Evolutionary conservation across 35 echinoderm and acorn worm species (phyloP).

Genomic region (Apostichopus parvimensis): DNA sequence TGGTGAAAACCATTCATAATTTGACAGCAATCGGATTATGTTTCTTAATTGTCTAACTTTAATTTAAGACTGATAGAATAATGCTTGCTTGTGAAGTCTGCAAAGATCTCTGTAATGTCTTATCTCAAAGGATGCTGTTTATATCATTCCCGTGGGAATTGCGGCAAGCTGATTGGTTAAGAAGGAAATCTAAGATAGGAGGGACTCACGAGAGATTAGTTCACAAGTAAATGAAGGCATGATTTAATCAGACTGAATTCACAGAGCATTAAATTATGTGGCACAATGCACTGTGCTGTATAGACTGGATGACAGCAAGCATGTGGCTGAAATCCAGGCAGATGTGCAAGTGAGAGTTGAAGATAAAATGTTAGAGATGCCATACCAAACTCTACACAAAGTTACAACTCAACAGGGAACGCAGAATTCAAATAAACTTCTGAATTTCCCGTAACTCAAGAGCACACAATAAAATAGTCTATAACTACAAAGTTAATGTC

Average conservation of each 20-base stretch:
- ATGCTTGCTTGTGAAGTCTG: neutral
- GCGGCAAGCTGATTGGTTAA: neutral
- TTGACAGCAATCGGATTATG: too few relatives aligned
- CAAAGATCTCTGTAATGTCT: neutral
- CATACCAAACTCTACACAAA: too few relatives aligned
- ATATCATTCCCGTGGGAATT: neutral
- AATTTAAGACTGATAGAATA: neutral
- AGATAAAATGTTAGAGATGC: too few relatives aligned
- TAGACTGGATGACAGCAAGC: neutral
- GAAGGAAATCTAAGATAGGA: neutral
- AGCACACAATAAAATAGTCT: too few relatives aligned
- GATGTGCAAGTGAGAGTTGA: too few relatives aligned
- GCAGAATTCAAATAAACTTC: too few relatives aligned
- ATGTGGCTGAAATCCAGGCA: too few relatives aligned
- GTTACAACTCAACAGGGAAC: too few relatives aligned
- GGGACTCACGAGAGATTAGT: neutral
- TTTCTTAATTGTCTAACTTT: too few relatives aligned
- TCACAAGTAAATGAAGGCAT: constrained; percentile 8
- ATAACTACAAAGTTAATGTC: too few relatives aligned
- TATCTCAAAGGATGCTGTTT: neutral
- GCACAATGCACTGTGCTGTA: neutral
- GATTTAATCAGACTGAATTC: neutral
- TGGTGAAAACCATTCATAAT: too few relatives aligned
- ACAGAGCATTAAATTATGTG: constrained; percentile 9
- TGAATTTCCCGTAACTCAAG: too few relatives aligned